phyloP scores from a whole-genome alignment of 2,113 vertebrate genomes.

The Cathartes aura region DNA sequence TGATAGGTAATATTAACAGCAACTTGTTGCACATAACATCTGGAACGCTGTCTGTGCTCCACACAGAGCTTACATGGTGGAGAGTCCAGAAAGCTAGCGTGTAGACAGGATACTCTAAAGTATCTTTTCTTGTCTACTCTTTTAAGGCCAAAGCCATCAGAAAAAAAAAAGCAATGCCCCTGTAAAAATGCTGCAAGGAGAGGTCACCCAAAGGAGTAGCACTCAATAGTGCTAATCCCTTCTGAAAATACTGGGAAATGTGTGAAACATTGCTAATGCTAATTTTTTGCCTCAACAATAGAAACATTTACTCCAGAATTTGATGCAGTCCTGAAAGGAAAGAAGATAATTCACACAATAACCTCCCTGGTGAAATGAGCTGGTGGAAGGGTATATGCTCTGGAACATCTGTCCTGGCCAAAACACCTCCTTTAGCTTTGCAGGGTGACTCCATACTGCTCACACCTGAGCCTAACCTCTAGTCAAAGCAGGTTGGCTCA shows the following conservation, averaged over 20 bases:
- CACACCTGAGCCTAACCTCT: background rate
- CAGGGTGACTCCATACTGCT: background rate
- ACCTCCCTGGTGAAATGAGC: background rate
- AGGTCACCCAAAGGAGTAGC: background rate
- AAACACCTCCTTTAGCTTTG: background rate
- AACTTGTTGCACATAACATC: background rate
- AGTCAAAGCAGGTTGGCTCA: background rate
- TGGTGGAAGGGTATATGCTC: background rate
- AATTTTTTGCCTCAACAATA: background rate
- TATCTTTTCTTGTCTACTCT: background rate
- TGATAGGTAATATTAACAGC: background rate
- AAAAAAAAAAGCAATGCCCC: background rate
- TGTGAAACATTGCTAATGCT: background rate
- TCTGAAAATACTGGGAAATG: background rate
- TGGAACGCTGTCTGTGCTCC: background rate
- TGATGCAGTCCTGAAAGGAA: background rate
- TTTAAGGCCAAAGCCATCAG: background rate
- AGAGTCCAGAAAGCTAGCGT: background rate
- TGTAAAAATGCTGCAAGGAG: background rate
- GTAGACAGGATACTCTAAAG: background rate
- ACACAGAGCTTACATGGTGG: background rate
- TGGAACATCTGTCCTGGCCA: background rate
- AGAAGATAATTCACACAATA: background rate
- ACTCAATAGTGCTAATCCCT: background rate
- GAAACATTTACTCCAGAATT: background rate